Evolutionary conservation across 2,797 vertebrate genomes (phyloP).

Genomic region (Sparidentex hasta): DNA sequence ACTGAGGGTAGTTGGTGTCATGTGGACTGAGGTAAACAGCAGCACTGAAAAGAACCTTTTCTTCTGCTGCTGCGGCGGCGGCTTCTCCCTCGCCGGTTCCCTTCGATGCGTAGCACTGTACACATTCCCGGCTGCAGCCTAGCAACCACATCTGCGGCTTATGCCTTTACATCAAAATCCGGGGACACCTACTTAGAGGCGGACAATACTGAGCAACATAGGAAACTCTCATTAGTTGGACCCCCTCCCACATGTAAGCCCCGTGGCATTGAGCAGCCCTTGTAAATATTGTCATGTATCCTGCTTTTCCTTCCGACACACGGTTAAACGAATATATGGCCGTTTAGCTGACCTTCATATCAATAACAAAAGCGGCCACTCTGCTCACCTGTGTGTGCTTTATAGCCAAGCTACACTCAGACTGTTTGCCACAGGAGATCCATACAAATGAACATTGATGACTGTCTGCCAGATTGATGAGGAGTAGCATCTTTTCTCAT

Average conservation of each 20-base stretch:
- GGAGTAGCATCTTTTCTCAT: slow-evolving; percentile 43
- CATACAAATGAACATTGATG: slow-evolving; percentile 57
- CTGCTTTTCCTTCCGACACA: neutral
- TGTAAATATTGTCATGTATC: neutral
- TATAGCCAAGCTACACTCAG: slow-evolving; percentile 19
- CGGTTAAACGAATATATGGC: neutral
- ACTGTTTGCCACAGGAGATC: slow-evolving; percentile 29
- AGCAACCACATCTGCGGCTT: slow-evolving; percentile 61
- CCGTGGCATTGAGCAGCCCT: neutral
- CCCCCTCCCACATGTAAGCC: neutral
- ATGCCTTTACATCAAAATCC: slow-evolving; percentile 44
- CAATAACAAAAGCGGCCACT: slow-evolving; percentile 1
- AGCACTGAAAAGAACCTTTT: slow-evolving; percentile 10
- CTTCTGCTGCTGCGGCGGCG: neutral
- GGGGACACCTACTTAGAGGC: slow-evolving; percentile 41
- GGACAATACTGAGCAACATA: slow-evolving; percentile 16
- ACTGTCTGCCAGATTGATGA: slow-evolving; percentile 51
- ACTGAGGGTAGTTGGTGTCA: neutral
- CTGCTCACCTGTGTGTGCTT: slow-evolving; percentile 18
- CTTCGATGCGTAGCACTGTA: slow-evolving; percentile 6
- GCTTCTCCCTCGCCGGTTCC: slow-evolving; percentile 27
- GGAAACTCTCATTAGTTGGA: neutral
- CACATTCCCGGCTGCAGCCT: slow-evolving; percentile 54
- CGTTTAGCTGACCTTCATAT: slow-evolving; percentile 11
- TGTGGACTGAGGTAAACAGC: slow-evolving; percentile 34